Conservation (phyloP, 2,888 invertebrate genomes). For the Panzeria rudis region DNA sequence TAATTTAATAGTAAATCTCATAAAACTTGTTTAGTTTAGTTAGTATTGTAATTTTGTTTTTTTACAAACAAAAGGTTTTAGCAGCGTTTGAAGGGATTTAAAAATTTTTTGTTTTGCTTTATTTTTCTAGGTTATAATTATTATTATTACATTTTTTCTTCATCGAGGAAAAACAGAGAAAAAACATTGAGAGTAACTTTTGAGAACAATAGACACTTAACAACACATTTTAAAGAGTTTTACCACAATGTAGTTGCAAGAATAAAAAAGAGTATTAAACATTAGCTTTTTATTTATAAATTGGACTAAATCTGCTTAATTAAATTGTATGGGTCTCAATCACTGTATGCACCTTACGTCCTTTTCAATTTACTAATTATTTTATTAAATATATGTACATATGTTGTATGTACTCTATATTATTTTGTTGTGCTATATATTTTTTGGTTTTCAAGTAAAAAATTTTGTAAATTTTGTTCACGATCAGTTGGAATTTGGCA, state of each 20-base stretch:
- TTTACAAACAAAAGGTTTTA: constrained; percentile 26
- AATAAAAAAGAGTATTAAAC: constrained; percentile 36
- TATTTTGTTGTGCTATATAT: not conserved
- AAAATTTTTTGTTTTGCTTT: too few species aligned
- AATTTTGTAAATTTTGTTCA: constrained; percentile 18
- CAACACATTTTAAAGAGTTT: constrained; percentile 38
- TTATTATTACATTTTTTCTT: not conserved
- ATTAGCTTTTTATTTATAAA: constrained; percentile 24
- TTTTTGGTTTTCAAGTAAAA: constrained; percentile 17
- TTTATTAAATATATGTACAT: constrained; percentile 3
- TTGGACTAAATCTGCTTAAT: constrained; percentile 45
- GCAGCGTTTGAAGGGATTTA: constrained; percentile 48
- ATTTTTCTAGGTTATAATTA: constrained; percentile 18
- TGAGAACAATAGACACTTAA: constrained; percentile 47
- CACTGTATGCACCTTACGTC: not conserved
- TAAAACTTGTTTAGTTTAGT: constrained; percentile 23
- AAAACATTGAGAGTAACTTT: constrained; percentile 37
- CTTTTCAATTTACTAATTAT: constrained; percentile 28
- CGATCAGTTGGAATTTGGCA: constrained; percentile 1
- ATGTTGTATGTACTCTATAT: not conserved
- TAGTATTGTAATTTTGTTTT: constrained; percentile 13
- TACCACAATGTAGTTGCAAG: constrained; percentile 17
- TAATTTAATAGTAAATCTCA: constrained; percentile 56
- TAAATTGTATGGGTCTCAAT: constrained; percentile 35
- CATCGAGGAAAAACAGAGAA: not conserved